Percentiles rank a stretch among this genome's conserved stretches.
Evolutionary conservation across 23 tunicate species (phyloP).

Genomic region (Ascidia mentula): DNA sequence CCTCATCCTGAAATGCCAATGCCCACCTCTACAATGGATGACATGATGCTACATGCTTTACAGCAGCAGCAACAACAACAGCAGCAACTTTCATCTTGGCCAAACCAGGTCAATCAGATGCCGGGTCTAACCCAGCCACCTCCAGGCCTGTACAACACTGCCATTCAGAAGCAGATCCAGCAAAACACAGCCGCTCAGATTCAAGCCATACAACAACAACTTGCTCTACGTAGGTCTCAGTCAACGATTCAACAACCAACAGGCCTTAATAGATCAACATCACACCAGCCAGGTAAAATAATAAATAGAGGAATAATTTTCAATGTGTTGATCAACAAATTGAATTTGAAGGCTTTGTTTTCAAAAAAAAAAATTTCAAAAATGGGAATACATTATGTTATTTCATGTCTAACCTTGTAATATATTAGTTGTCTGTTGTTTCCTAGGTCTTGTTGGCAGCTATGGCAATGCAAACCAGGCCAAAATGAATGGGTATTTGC

Average conservation of each 20-base stretch:
- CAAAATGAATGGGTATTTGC: constrained; percentile 5
- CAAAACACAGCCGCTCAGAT: constrained; percentile 55
- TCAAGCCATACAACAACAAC: constrained; percentile 78
- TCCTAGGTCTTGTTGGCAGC: not conserved
- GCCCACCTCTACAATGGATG: constrained; percentile 26
- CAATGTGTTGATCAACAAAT: not conserved
- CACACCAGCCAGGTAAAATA: constrained; percentile 70
- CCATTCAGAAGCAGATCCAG: constrained; percentile 44
- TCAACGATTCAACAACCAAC: constrained; percentile 21
- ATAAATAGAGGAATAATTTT: too few relatives aligned
- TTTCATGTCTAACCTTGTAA: too few relatives aligned
- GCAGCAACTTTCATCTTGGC: constrained; percentile 55
- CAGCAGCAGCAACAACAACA: constrained; percentile 73
- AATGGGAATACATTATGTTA: too few relatives aligned
- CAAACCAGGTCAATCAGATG: not conserved
- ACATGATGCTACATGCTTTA: constrained; percentile 55
- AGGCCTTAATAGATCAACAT: constrained; percentile 60
- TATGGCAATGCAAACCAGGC: not conserved
- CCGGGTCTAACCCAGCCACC: constrained; percentile 37
- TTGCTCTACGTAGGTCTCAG: constrained; percentile 54
- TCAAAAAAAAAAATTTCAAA: not conserved
- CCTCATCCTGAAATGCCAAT: constrained; percentile 13
- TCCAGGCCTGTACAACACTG: constrained; percentile 38
- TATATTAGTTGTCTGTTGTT: too few relatives aligned
- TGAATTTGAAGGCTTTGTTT: not conserved